These are phyloP conservation scores for Alligator mississippiensis DNA, from an alignment of 2,113 vertebrate genomes.

Conservation along the genomic window DNA sequence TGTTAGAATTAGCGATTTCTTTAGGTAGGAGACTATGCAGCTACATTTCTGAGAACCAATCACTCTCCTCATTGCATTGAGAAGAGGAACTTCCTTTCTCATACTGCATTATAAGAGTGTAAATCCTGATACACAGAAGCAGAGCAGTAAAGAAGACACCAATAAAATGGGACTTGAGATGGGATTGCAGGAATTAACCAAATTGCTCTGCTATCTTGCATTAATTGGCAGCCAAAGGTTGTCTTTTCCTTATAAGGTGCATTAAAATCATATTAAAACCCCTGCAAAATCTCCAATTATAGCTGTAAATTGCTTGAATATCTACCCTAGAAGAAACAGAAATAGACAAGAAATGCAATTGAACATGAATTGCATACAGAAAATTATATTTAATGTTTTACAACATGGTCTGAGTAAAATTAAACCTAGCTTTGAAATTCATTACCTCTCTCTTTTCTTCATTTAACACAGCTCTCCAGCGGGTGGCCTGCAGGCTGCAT, in stretches of 20 bases:
- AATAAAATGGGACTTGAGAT: neutral
- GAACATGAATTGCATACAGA: neutral
- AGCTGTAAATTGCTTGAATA: neutral
- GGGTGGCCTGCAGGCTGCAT: neutral
- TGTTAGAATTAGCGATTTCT: neutral
- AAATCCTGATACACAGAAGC: neutral
- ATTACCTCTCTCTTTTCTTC: neutral
- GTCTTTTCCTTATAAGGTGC: neutral
- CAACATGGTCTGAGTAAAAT: neutral
- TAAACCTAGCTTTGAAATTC: neutral
- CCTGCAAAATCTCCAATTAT: neutral
- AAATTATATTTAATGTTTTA: neutral
- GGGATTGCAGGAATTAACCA: neutral
- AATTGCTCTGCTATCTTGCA: neutral
- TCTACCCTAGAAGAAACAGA: neutral
- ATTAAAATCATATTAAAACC: constrained; percentile 2
- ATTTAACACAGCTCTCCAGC: neutral
- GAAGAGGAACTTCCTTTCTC: neutral
- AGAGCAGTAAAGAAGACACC: neutral
- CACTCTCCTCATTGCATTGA: neutral
- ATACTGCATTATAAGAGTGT: neutral
- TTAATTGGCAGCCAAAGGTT: neutral
- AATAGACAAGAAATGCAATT: neutral
- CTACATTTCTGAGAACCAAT: neutral
- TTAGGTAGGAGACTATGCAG: neutral